Conservation (phyloP, 2,888 invertebrate species). For the Sminthurinus aureus region DNA sequence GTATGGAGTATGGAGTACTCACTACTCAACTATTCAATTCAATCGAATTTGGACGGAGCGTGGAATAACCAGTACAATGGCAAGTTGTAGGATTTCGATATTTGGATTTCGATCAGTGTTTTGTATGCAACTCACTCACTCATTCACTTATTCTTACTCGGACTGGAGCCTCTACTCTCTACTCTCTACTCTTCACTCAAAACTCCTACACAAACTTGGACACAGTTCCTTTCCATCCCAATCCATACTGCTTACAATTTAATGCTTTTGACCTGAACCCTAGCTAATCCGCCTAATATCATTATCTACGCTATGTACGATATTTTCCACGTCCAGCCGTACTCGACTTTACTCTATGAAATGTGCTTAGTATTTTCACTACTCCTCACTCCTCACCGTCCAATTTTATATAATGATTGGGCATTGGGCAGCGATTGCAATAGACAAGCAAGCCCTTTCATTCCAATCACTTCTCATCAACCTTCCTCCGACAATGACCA, state of each 20-base stretch:
- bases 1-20: background rate
- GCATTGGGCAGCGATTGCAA: background rate
- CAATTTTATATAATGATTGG: conserved; percentile 28
- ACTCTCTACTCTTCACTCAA: no score
- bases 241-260: conserved; percentile 30
- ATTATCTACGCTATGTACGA: conserved; percentile 21
- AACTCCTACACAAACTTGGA: background rate
- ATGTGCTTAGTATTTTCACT: no score
- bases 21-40: background rate
- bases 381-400: background rate
- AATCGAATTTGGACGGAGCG: background rate
- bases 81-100: conserved; percentile 29
- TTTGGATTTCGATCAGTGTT: conserved; percentile 28
- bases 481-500: conserved; percentile 15
- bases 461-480: conserved; percentile 38
- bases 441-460: conserved; percentile 20
- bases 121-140: conserved; percentile 33
- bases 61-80: conserved; percentile 17
- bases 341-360: no score
- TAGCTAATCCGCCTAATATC: conserved; percentile 39
- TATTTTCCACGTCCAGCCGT: background rate
- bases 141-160: no score
- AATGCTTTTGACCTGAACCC: conserved; percentile 41
- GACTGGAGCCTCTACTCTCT: no score
- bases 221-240: background rate